A percentile compares a stretch with the other conserved stretches of the same genome.
Evolutionary conservation across 1,140 invertebrate genomes (phyloP).

Genomic region (Pantala flavescens): DNA sequence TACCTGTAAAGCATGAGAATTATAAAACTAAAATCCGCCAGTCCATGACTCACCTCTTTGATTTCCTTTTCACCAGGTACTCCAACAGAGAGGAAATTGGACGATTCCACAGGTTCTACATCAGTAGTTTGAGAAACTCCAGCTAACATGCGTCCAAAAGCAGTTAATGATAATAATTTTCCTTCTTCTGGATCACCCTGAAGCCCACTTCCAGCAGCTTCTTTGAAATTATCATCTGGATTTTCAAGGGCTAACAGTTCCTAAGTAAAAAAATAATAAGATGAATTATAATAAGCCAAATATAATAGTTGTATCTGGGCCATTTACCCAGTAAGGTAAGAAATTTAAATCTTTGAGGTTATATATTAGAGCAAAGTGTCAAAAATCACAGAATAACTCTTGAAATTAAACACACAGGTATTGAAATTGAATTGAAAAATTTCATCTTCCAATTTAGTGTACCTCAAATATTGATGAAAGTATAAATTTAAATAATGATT

Average conservation of each 20-base stretch:
- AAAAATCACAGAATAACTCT: too few species aligned
- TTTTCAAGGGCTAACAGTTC: constrained; percentile 38
- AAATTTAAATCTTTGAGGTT: too few species aligned
- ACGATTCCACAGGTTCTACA: constrained; percentile 26
- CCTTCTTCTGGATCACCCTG: background rate
- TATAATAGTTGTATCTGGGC: too few species aligned
- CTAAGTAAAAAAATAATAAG: constrained; percentile 24
- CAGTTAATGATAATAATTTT: constrained; percentile 22
- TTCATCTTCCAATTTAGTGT: too few species aligned
- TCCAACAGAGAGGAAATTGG: constrained; percentile 30
- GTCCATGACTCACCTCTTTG: constrained; percentile 30
- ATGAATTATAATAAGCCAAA: constrained; percentile 1
- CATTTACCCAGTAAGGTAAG: too few species aligned
- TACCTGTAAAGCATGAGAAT: too few species aligned
- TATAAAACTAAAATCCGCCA: too few species aligned
- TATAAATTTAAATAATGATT: too few species aligned
- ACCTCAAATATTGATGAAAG: too few species aligned
- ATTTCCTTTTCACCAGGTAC: constrained; percentile 28
- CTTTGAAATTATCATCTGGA: constrained; percentile 30
- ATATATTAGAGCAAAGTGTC: too few species aligned
- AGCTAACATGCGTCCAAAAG: constrained; percentile 32
- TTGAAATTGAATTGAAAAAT: too few species aligned
- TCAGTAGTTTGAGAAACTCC: constrained; percentile 25
- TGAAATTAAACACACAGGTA: too few species aligned
- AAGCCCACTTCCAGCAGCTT: constrained; percentile 9